Evolutionary conservation across 2,888 invertebrate genomes (phyloP).

Genomic region (Gasteruption jaculator): DNA sequence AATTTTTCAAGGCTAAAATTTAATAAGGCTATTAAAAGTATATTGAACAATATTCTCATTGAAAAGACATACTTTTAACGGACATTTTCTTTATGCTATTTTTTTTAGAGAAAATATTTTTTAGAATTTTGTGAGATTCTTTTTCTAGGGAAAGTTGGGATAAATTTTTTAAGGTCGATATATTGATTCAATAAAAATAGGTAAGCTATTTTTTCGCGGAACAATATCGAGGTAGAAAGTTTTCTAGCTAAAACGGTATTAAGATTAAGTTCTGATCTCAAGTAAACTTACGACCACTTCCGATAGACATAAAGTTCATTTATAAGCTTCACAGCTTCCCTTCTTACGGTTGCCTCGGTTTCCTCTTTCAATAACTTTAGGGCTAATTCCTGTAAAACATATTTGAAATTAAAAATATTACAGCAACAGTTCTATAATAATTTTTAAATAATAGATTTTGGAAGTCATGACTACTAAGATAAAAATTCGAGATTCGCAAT

Average conservation of each 20-base stretch:
- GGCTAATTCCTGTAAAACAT: slow-evolving; percentile 51
- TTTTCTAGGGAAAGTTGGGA: not conserved
- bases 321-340: slow-evolving; percentile 66
- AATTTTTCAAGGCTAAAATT: no score
- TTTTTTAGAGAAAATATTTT: slow-evolving; percentile 1
- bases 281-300: slow-evolving; percentile 54
- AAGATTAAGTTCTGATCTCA: no score
- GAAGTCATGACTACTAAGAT: no score
- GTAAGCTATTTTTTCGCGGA: no score
- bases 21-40: no score
- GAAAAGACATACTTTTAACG: no score
- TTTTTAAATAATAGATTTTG: no score
- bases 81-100: no score
- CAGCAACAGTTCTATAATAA: no score
- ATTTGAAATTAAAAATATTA: slow-evolving; percentile 24
- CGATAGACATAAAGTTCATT: slow-evolving; percentile 64
- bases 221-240: not conserved
- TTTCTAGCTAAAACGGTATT: not conserved
- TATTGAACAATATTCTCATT: no score
- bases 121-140: not conserved
- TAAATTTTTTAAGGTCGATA: not conserved
- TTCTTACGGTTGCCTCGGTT: slow-evolving; percentile 73
- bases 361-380: slow-evolving; percentile 62
- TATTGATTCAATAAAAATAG: no score
- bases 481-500: no score